Evolutionary conservation across 2,113 vertebrate genomes (phyloP).

Genomic region (Varanus salvator): DNA sequence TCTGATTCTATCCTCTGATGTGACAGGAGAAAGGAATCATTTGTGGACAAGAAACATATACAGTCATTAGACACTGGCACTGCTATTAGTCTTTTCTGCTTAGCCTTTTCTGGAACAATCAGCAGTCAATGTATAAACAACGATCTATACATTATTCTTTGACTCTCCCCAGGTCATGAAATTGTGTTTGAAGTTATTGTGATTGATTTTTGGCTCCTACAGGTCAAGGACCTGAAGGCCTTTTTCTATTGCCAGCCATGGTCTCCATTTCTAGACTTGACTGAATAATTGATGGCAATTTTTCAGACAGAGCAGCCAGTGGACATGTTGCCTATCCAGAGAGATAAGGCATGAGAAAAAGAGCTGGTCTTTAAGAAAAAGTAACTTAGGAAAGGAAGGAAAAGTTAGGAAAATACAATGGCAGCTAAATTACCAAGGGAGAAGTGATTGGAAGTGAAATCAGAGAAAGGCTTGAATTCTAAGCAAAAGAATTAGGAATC

Average conservation of each 20-base stretch:
- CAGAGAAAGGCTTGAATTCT: not conserved
- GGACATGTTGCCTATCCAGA: not conserved
- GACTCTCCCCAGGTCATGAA: not conserved
- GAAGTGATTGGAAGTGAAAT: not conserved
- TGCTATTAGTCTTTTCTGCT: not conserved
- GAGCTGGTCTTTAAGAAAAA: not conserved
- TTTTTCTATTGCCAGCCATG: not conserved
- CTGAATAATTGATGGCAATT: not conserved
- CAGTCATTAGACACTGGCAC: too few relatives aligned
- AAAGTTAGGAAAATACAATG: not conserved
- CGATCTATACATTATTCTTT: not conserved
- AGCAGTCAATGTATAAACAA: not conserved
- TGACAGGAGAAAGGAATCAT: not conserved
- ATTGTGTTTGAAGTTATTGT: not conserved
- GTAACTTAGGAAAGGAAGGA: not conserved
- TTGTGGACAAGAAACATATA: not conserved
- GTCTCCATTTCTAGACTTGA: not conserved
- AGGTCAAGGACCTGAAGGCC: not conserved
- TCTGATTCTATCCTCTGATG: not conserved
- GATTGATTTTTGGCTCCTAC: not conserved
- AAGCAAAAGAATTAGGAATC: not conserved
- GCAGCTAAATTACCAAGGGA: not conserved
- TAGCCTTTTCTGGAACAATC: not conserved
- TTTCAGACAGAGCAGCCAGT: not conserved
- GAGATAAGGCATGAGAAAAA: not conserved